Evolutionary conservation across 2,888 invertebrate genomes (phyloP).

Genomic region (Amaurobius ferox): DNA sequence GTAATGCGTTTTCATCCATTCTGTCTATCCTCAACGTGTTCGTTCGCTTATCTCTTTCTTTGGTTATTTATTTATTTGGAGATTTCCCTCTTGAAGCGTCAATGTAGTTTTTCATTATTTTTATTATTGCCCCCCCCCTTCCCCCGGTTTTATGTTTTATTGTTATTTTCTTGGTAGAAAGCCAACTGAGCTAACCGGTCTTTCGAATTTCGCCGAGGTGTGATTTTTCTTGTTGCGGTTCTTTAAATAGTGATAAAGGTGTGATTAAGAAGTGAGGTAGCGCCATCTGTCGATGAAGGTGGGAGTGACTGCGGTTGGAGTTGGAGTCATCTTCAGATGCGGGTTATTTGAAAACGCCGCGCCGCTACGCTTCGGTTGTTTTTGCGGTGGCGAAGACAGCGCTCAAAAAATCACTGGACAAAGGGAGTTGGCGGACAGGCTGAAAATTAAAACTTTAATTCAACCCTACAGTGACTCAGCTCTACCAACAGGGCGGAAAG

Average conservation of each 20-base stretch:
- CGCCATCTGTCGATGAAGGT: not conserved
- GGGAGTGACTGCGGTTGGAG: not conserved
- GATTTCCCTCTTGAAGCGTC: conserved; percentile 43
- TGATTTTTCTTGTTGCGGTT: conserved; percentile 34
- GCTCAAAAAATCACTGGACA: too few species aligned
- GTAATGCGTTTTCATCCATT: conserved; percentile 28
- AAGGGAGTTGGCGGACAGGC: too few species aligned
- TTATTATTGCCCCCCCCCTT: not conserved
- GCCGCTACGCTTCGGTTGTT: not conserved
- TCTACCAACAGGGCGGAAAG: too few species aligned
- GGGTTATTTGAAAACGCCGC: too few species aligned
- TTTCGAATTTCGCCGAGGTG: conserved; percentile 57
- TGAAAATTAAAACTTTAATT: too few species aligned
- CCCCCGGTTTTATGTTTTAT: not conserved
- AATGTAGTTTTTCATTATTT: conserved; percentile 33
- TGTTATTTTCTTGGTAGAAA: conserved; percentile 30
- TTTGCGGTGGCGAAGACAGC: too few species aligned
- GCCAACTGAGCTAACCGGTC: conserved; percentile 63
- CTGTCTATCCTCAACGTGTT: conserved; percentile 44
- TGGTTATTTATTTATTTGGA: conserved; percentile 59
- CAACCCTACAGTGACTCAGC: too few species aligned
- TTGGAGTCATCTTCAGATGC: too few species aligned
- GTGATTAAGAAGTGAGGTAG: not conserved
- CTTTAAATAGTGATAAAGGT: not conserved
- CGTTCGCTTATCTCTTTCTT: conserved; percentile 28